Conservation (phyloP, 2,113 vertebrate species). For the Apeltes quadracus region DNA sequence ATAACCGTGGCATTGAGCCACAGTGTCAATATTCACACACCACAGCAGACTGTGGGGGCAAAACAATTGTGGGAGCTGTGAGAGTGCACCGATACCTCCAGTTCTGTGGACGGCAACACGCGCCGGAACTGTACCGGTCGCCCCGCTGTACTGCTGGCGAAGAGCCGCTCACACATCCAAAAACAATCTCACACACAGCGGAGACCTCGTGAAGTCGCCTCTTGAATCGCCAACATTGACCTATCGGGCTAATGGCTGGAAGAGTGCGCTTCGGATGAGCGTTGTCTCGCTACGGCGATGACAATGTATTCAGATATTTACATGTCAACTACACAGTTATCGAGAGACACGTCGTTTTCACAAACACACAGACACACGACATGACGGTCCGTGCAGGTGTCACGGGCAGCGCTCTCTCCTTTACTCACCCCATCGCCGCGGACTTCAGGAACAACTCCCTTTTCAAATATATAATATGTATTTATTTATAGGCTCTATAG, state of each 20-base stretch:
- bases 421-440: constrained; percentile 81
- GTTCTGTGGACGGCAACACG: constrained; percentile 9
- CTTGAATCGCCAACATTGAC: not conserved
- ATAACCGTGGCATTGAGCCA: constrained; percentile 59
- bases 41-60: constrained; percentile 38
- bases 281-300: not conserved
- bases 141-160: not conserved
- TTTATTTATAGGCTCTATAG: not conserved
- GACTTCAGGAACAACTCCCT: constrained; percentile 67
- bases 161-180: not conserved
- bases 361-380: not conserved
- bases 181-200: not conserved
- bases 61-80: constrained; percentile 61
- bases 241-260: not conserved
- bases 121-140: not conserved
- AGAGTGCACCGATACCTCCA: constrained; percentile 40
- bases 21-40: constrained; percentile 42
- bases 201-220: constrained; percentile 6
- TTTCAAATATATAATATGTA: not conserved
- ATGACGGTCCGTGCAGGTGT: constrained; percentile 56
- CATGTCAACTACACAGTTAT: not conserved
- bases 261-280: not conserved
- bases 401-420: constrained; percentile 42
- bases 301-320: not conserved
- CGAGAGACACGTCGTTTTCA: constrained; percentile 6